Conservation (phyloP, 2,797 vertebrate species). For the Acanthopagrus latus region DNA sequence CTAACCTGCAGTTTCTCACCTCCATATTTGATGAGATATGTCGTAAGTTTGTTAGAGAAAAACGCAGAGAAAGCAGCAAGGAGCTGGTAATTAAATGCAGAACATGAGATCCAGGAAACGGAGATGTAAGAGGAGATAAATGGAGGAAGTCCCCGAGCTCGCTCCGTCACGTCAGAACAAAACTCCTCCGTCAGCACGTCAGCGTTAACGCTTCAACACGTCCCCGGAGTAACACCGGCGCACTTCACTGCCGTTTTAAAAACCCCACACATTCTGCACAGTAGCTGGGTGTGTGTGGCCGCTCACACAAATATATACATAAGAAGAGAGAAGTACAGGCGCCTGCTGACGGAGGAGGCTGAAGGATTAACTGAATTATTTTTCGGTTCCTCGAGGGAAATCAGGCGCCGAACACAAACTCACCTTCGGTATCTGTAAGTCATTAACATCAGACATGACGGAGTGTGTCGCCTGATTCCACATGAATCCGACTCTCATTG, state of each 20-base stretch:
- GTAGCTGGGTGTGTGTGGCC: background rate
- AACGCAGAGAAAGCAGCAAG: background rate
- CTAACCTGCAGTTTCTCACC: background rate
- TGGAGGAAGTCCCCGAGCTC: background rate
- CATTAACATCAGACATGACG: slow-evolving; percentile 34
- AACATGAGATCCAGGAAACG: background rate
- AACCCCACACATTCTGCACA: slow-evolving; percentile 10
- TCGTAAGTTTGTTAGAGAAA: background rate
- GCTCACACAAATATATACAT: slow-evolving; percentile 2
- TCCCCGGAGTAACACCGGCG: background rate
- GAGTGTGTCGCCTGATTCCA: slow-evolving; percentile 21
- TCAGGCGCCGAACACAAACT: slow-evolving; percentile 50
- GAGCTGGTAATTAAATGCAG: background rate
- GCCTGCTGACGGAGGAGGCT: slow-evolving; percentile 5
- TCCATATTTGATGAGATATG: background rate
- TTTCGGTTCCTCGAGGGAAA: slow-evolving; percentile 46
- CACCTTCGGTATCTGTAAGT: slow-evolving; percentile 34
- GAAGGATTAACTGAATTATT: slow-evolving; percentile 58
- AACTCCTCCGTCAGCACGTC: slow-evolving; percentile 12
- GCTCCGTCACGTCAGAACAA: slow-evolving; percentile 9
- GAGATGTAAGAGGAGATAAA: slow-evolving; percentile 1
- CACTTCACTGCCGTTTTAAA: slow-evolving; percentile 3
- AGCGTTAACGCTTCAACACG: background rate
- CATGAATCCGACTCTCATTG: slow-evolving; percentile 3
- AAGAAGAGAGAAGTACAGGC: background rate